Evolutionary conservation across 2,113 vertebrate species (phyloP), one percentile per base, ranked within the genome.

Genomic region (Macaca mulatta): DNA sequence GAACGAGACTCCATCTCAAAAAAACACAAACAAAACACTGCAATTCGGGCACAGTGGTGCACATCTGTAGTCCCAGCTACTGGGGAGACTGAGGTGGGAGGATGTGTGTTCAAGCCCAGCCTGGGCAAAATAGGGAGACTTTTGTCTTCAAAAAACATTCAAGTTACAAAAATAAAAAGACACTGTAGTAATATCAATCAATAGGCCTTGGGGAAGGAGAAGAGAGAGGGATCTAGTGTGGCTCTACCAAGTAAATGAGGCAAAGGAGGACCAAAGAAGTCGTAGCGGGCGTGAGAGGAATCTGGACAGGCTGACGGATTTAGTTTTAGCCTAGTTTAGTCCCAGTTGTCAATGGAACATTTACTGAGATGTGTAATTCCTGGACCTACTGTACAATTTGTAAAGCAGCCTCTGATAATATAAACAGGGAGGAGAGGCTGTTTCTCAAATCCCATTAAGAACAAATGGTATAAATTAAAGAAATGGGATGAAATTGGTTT

Each of bases 401-500:
- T 38, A 1, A 35, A 82, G 52, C 20, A 79, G 10, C 35, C 82
- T 91, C 74, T 82, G 97, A 92, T 90, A 93, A 43, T n/a, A 69
- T 55, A 78, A 52, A 32, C 4, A 3, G 86, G 75, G 40, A 79
- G 12, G 90, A 94, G 40, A 43, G 0, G 27, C 18, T 69, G 83
- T 43, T 83, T 93, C 23, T 91, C 84, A 95, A 97, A 88, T 96
- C 94, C 16, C 23, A 16, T 3, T 74, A 59, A 50, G 88, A 96
- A 89, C 35, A 82, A 97, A 55, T 17, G 61, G 88, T 17, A 84
- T 84, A 70, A 79, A 67, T 70, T 80, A 77, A 64, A 89, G 89
- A 48, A 57, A 74, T 86, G 61, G 23, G 2, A 8, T n/a, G 74
- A 38, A 83, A 8, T 12, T 25, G 35, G 38, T 35, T 77, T 84